Conservation (phyloP, 2,888 invertebrate genomes). For the Invenusta paracnida region DNA sequence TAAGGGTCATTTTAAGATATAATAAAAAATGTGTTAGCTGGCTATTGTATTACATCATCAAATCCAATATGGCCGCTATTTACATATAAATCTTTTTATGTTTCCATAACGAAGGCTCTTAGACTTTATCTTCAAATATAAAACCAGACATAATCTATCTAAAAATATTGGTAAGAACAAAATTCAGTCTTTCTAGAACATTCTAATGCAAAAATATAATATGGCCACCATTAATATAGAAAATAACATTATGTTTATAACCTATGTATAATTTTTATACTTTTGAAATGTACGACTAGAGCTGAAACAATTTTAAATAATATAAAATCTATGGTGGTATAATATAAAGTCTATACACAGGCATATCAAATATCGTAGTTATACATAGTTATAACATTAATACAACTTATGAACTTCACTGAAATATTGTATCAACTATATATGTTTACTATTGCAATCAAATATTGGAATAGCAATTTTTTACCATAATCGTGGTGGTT, state of each 20-base stretch:
- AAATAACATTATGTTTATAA: background rate
- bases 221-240: background rate
- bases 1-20: background rate
- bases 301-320: background rate
- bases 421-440: background rate
- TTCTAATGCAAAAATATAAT: background rate
- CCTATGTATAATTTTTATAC: too few species aligned
- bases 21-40: background rate
- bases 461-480: background rate
- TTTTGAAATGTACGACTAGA: background rate
- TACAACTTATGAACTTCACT: background rate
- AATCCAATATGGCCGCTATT: background rate
- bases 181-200: background rate
- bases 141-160: background rate
- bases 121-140: background rate
- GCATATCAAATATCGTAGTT: background rate
- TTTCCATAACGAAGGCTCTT: background rate
- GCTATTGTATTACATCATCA: background rate
- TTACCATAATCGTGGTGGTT: background rate
- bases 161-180: background rate
- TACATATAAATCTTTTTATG: background rate
- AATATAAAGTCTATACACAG: background rate
- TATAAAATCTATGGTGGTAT: too few species aligned
- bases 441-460: background rate
- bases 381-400: background rate